Percentiles rank a stretch among this genome's conserved stretches.
phyloP scores from a whole-genome alignment of 2,113 vertebrate genomes.

The Podocnemis expansa region DNA sequence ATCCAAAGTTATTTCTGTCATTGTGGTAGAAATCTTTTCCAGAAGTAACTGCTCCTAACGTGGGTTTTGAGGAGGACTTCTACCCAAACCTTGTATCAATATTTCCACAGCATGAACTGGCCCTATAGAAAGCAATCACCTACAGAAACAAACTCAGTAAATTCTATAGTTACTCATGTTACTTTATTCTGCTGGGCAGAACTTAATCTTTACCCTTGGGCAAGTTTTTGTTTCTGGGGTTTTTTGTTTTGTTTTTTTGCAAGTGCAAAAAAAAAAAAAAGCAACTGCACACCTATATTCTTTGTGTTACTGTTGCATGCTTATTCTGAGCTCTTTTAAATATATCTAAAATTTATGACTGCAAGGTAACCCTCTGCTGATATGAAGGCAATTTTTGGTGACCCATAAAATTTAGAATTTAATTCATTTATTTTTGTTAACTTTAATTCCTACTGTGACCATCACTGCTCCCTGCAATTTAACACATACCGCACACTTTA shows the following conservation, averaged over 20 bases:
- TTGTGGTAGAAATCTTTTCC: background rate
- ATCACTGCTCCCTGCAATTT: constrained; percentile 54
- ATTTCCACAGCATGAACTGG: background rate
- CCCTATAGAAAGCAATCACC: background rate
- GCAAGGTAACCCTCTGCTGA: background rate
- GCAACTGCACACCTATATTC: background rate
- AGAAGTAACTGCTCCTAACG: background rate
- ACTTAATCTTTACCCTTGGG: background rate
- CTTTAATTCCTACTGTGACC: constrained; percentile 51
- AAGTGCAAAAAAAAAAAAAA: background rate
- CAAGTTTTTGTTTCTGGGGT: background rate
- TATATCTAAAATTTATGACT: background rate
- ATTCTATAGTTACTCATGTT: rapidly evolving
- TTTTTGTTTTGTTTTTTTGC: background rate
- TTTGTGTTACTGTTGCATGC: background rate
- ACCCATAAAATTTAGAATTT: constrained; percentile 43
- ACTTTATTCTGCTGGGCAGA: background rate
- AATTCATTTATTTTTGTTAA: constrained; percentile 45
- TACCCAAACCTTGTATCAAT: background rate
- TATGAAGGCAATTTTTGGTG: constrained; percentile 16
- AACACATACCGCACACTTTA: constrained; percentile 51
- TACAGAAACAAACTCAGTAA: too few species aligned
- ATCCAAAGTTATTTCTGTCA: background rate
- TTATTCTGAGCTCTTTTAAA: background rate
- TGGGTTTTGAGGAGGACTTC: background rate